A percentile compares a stretch with the other conserved stretches of the same genome.
These are phyloP conservation scores for Anhinga rufa DNA, from an alignment of 2,113 vertebrate species.

Conservation along the genomic window DNA sequence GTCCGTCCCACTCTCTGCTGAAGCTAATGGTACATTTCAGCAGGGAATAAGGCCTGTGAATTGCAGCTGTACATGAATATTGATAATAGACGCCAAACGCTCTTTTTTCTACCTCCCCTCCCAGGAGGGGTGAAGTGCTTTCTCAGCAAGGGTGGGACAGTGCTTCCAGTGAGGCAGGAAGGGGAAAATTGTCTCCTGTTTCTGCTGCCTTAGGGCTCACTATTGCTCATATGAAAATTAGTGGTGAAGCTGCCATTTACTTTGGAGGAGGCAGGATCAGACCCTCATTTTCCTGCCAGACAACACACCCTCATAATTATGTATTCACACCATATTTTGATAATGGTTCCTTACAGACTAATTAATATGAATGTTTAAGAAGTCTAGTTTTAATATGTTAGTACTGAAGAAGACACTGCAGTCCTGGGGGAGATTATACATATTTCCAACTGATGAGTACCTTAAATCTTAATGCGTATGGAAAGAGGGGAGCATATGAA, in stretches of 20 bases:
- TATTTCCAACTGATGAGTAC: constrained; percentile 35
- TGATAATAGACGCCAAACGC: background rate
- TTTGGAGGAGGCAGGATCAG: constrained; percentile 12
- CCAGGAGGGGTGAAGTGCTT: constrained; percentile 34
- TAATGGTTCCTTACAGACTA: constrained; percentile 54
- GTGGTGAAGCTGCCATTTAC: background rate
- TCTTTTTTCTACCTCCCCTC: constrained; percentile 9
- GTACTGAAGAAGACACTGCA: constrained; percentile 6
- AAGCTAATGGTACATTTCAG: background rate
- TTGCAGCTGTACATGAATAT: constrained; percentile 53
- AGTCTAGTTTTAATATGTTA: constrained; percentile 38
- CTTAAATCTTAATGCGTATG: background rate
- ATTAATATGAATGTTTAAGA: constrained; percentile 58
- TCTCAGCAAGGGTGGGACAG: constrained; percentile 51
- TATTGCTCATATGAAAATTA: background rate
- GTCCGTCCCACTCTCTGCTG: background rate
- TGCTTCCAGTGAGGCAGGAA: constrained; percentile 39
- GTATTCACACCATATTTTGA: constrained; percentile 53
- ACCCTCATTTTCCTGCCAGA: constrained; percentile 30
- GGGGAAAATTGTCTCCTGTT: background rate
- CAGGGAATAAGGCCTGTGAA: background rate
- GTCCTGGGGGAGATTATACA: constrained; percentile 6
- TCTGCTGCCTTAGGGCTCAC: background rate
- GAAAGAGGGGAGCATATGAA: background rate
- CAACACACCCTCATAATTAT: constrained; percentile 39